Evolutionary conservation across 1,140 invertebrate species (phyloP), one percentile per base, ranked within the genome.

Genomic region (Calephelis nemesis): DNA sequence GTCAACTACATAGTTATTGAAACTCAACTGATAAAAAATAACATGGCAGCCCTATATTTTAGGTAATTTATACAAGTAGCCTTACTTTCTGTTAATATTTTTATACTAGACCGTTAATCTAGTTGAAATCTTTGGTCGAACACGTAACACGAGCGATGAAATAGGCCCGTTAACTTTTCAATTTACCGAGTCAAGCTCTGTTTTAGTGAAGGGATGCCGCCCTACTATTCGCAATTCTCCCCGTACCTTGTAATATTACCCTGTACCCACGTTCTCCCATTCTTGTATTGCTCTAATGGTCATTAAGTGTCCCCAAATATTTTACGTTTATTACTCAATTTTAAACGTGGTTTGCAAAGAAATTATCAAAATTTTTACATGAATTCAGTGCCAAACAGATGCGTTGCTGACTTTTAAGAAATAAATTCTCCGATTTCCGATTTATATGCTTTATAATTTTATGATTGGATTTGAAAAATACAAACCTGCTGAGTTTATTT

Each of bases 161-260:
- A 67, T 63, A 63, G 60, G 71, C 71, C 69, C 65, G 71, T 73
- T 73, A 73, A 66, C 71, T 73, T 73, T 73, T 73, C 71, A 72
- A 72, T 72, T 69, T 72, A 66, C 67, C 15, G 69, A 54, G 47
- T 40, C 30, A 50, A 65, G 50, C 47, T 13, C 63, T 39, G 63
- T 50, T 40, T 50, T 65, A 50, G 63, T 50, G 39, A 50, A 40
- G 50, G 40, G 62, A 30, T 15, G 62, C 62, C 62, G 62, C 62
- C 63, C 63, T 19, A 8, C 63, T 65, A 49, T 49, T 30, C 63
- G 49, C 48, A 6, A 50, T 40, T 52, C 50, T 49, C 64, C 48
- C 15, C 50, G 50, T 39, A 52, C 52, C 49, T 48, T 54, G 49
- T 66, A 66, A 66, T 66, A 66, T 66, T 66, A 52, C 15, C 49